These are phyloP conservation scores for Daboia siamensis DNA, from an alignment of 2,113 vertebrate genomes.

Conservation along the genomic window DNA sequence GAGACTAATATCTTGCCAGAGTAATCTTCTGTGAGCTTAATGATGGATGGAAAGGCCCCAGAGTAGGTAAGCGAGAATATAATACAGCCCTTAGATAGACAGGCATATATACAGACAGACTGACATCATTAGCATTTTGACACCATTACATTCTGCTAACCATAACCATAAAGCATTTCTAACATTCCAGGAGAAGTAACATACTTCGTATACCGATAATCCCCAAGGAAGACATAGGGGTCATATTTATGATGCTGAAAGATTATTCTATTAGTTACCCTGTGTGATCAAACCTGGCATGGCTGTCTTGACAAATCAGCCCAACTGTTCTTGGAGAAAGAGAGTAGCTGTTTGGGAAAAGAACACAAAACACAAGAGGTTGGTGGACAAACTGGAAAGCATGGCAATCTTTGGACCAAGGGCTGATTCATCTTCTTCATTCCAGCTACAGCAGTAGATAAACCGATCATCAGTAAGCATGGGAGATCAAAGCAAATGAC, in stretches of 20 bases:
- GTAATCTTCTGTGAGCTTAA: neutral
- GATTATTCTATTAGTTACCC: neutral
- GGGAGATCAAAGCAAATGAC: constrained; percentile 33
- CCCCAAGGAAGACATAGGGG: neutral
- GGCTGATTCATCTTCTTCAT: constrained; percentile 9
- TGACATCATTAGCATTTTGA: neutral
- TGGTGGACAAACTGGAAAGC: neutral
- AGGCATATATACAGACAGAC: neutral
- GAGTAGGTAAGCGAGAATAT: neutral
- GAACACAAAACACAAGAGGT: accelerated
- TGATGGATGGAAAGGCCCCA: neutral
- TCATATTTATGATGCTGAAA: neutral
- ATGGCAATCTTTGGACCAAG: neutral
- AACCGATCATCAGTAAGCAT: constrained; percentile 17
- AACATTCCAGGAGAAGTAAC: neutral
- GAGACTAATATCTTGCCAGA: neutral
- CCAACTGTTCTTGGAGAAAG: neutral
- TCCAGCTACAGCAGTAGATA: constrained; percentile 29
- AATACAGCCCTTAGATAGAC: neutral
- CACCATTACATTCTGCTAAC: neutral
- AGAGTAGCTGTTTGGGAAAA: neutral
- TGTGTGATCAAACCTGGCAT: neutral
- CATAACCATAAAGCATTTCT: neutral
- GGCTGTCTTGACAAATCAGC: neutral
- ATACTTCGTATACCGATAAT: neutral